Evolutionary conservation across 2,797 vertebrate genomes (phyloP).

Genomic region (Chromobotia macracanthus): DNA sequence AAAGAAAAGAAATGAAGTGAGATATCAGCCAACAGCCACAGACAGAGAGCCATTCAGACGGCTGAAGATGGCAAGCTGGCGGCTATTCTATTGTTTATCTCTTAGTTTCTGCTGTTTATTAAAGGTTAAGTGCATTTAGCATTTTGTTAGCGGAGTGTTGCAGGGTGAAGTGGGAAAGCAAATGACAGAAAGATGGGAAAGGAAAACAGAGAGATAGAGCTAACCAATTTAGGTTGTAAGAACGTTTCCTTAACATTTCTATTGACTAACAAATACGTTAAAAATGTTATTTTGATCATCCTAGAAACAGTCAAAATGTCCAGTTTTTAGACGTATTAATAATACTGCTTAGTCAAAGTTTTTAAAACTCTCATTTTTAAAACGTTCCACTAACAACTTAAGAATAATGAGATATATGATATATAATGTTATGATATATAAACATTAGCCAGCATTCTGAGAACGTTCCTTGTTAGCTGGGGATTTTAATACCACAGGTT

Average conservation of each 20-base stretch:
- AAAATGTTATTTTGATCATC: too few species aligned
- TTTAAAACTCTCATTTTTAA: too few species aligned
- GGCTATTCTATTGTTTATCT: constrained; percentile 24
- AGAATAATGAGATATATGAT: too few species aligned
- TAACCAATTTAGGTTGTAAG: neutral
- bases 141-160: constrained; percentile 13
- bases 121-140: constrained; percentile 51
- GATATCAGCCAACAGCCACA: constrained; percentile 1
- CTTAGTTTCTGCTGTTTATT: constrained; percentile 29
- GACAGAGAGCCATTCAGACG: constrained; percentile 11
- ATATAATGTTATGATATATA: too few species aligned
- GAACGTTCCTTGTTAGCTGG: too few species aligned
- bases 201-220: neutral
- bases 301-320: too few species aligned
- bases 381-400: too few species aligned
- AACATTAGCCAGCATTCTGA: too few species aligned
- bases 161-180: constrained; percentile 5
- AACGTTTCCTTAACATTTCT: too few species aligned
- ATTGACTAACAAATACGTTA: too few species aligned
- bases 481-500: neutral
- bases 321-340: too few species aligned
- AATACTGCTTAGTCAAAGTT: too few species aligned
- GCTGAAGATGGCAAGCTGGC: neutral
- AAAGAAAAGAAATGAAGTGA: neutral
- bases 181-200: neutral